Evolutionary conservation across 2,113 vertebrate species (phyloP), one percentile per base, ranked within the genome.

Genomic region (Serilophus lunatus): DNA sequence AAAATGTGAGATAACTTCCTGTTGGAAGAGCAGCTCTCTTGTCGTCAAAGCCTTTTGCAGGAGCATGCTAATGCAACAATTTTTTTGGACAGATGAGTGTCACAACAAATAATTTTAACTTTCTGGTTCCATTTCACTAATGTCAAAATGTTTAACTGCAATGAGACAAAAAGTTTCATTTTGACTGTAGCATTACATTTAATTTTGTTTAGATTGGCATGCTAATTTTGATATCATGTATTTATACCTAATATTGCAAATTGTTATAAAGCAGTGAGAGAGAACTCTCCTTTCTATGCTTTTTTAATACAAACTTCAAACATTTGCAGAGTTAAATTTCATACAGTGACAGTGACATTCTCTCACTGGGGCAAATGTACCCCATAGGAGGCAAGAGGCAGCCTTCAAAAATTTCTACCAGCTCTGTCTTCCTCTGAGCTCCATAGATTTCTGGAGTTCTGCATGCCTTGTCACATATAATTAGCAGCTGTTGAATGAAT

Each of bases 401-500:
- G 76, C 60, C 50, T 90, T 86, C 70, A 91, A 26, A 63, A 92
- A 47, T 78, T 89, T 88, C 72, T 80, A 29, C 36, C 19, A 61
- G 59, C 6, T 5, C 66, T 61, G 56, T 72, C 96, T 91, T 96
- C 57, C 54, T 91, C 65, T 36, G 26, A 89, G 59, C 40, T 92
- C 70, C 61, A 5, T 24, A 54, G 64, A 49, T 72, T 71, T 97
- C 63, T 61, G 75, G 57, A 95, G 69, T 89, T 78, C 86, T 84
- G 40, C 25, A 28, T 95, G 86, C 75, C 96, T 88, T 97, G 96
- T 96, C 97, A 96, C 88, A 90, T 92, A 69, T 93, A 97, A 96
- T 97, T 97, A 97, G 93, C 65, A 92, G 92, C 94, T 97, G 95
- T 80, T 97, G 92, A 97, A 75, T 97, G 96, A 96, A 97, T 95